phyloP scores from a whole-genome alignment of 1,140 invertebrate species.

The Maniola jurtina region DNA sequence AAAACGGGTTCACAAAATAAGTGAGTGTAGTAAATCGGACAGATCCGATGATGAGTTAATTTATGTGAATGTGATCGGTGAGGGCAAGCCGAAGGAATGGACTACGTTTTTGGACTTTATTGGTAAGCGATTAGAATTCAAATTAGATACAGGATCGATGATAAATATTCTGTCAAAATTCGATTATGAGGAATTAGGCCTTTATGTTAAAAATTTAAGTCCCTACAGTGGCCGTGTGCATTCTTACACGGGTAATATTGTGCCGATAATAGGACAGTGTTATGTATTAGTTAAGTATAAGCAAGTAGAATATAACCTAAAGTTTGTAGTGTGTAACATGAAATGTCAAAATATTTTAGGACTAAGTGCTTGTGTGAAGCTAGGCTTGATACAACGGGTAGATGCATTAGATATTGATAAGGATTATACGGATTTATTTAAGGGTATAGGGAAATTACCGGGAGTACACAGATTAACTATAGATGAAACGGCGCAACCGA shows the following conservation, averaged over 20 bases:
- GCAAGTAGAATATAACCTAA: slow-evolving; percentile 21
- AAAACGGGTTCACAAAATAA: too few species aligned
- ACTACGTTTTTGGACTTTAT: not conserved
- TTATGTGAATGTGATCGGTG: too few species aligned
- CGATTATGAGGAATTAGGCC: slow-evolving; percentile 24
- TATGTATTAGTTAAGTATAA: slow-evolving; percentile 28
- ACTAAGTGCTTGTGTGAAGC: not conserved
- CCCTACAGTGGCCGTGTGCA: not conserved
- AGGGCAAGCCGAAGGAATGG: not conserved
- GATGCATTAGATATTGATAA: not conserved
- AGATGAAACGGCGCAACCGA: not conserved
- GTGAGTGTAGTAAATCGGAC: too few species aligned
- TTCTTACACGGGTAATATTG: slow-evolving; percentile 30
- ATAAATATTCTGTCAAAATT: slow-evolving; percentile 29
- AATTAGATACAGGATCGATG: slow-evolving; percentile 31
- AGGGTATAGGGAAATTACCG: not conserved
- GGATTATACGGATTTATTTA: not conserved
- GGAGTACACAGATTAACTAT: not conserved
- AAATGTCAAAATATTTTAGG: slow-evolving; percentile 8
- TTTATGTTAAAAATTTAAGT: slow-evolving; percentile 12
- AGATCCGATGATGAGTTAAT: too few species aligned
- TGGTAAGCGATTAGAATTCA: slow-evolving; percentile 23
- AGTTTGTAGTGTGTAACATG: slow-evolving; percentile 26
- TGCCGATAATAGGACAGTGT: slow-evolving; percentile 31
- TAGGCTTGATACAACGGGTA: not conserved